Conservation (phyloP, 2,888 invertebrate genomes). For the Tiphia femorata region DNA sequence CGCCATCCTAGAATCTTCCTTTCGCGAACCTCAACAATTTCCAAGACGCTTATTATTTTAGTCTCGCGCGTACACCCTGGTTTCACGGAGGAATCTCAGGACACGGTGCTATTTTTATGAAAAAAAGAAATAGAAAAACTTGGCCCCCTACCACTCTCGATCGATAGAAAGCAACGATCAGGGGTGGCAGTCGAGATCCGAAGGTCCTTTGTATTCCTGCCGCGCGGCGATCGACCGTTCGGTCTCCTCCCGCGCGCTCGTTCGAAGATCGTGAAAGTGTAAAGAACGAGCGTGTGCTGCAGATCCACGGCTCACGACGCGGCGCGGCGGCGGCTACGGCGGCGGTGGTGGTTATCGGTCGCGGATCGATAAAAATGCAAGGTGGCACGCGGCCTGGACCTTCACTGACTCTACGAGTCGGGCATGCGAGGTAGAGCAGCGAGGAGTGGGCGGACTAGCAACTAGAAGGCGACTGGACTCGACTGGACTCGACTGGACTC, state of each 20-base stretch:
- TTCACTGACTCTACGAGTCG: slow-evolving; percentile 41
- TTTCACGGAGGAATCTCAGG: too few species aligned
- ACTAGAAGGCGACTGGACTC: slow-evolving; percentile 46
- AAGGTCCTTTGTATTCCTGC: slow-evolving; percentile 36
- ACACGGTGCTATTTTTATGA: too few species aligned
- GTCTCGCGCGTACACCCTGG: too few species aligned
- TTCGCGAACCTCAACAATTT: too few species aligned
- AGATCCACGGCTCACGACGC: slow-evolving; percentile 27
- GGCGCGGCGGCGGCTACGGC: slow-evolving; percentile 7
- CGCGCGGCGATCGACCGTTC: slow-evolving; percentile 21
- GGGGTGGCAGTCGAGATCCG: too few species aligned
- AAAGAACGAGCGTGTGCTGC: slow-evolving; percentile 45
- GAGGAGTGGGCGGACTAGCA: slow-evolving; percentile 58
- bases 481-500: slow-evolving; percentile 25
- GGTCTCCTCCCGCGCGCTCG: slow-evolving; percentile 31
- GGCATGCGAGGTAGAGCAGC: slow-evolving; percentile 16
- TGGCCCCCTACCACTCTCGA: slow-evolving; percentile 3
- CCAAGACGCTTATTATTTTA: too few species aligned
- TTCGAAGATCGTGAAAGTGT: slow-evolving; percentile 55
- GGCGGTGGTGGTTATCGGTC: slow-evolving; percentile 53
- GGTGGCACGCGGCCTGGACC: slow-evolving; percentile 59
- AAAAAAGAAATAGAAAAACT: too few species aligned
- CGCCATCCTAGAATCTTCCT: too few species aligned
- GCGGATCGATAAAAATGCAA: slow-evolving; percentile 57
- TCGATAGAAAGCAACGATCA: background rate